Conservation (phyloP, 2,888 invertebrate species). For the Tanytarsus gracilentus region DNA sequence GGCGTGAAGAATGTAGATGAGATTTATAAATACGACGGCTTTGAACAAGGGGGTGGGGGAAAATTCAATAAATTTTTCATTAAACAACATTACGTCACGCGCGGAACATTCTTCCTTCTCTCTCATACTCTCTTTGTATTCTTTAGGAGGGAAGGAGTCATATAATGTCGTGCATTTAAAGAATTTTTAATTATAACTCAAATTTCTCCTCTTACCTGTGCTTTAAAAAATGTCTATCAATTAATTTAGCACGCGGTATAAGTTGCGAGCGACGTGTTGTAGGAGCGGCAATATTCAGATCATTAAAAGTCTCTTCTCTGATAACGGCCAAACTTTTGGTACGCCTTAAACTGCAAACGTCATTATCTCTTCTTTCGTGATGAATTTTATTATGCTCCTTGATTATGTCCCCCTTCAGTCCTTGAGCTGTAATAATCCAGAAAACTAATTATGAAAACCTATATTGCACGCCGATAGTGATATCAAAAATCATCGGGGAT, state of each 20-base stretch:
- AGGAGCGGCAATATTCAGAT: slow-evolving; percentile 55
- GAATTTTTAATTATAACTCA: background rate
- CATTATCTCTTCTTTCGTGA: slow-evolving; percentile 32
- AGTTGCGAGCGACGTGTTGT: slow-evolving; percentile 62
- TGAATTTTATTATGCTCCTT: slow-evolving; percentile 15
- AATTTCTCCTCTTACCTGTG: slow-evolving; percentile 51
- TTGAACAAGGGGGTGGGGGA: too few species aligned
- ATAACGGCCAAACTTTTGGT: slow-evolving; percentile 68
- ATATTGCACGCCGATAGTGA: background rate
- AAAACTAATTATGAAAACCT: slow-evolving; percentile 11
- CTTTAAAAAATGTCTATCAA: slow-evolving; percentile 64
- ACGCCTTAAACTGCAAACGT: slow-evolving; percentile 50
- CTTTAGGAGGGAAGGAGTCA: too few species aligned
- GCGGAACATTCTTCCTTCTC: too few species aligned
- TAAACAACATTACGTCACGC: too few species aligned
- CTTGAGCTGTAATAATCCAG: slow-evolving; percentile 26
- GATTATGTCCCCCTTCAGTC: slow-evolving; percentile 16
- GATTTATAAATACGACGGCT: too few species aligned
- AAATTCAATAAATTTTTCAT: too few species aligned
- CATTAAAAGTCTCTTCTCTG: slow-evolving; percentile 66
- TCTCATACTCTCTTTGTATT: too few species aligned
- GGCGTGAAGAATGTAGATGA: too few species aligned
- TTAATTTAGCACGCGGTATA: slow-evolving; percentile 70
- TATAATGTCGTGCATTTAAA: background rate
- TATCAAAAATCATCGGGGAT: background rate